Percentiles rank a stretch among this genome's conserved stretches.
phyloP scores from a whole-genome alignment of 2,797 vertebrate genomes.

The Bovichtus variegatus region DNA sequence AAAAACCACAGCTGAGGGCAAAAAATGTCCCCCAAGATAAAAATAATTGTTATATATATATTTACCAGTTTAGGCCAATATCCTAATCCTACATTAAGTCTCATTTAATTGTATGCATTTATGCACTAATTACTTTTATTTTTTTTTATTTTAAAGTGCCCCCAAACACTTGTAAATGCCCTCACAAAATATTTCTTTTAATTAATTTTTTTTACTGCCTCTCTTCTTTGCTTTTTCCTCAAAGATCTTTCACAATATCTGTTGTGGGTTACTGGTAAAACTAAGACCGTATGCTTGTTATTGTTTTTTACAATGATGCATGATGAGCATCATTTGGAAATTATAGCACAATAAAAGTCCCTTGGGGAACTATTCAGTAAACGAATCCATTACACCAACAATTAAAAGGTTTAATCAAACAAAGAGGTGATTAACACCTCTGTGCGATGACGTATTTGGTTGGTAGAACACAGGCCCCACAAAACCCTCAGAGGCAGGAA shows the following conservation, averaged over 20 bases:
- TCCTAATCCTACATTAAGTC: no score
- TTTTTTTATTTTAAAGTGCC: no score
- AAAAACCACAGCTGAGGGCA: no score
- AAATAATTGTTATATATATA: no score
- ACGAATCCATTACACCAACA: constrained; percentile 64
- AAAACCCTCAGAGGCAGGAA: constrained; percentile 73
- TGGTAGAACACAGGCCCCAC: constrained; percentile 37
- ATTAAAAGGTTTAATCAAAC: constrained; percentile 54
- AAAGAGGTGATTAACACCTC: constrained; percentile 63
- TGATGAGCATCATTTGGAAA: constrained; percentile 34
- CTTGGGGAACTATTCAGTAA: constrained; percentile 37
- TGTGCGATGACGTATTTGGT: constrained; percentile 57
- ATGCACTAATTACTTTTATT: no score
- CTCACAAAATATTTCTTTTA: no score
- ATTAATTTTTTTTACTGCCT: not conserved
- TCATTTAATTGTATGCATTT: no score
- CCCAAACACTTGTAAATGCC: no score
- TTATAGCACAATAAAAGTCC: constrained; percentile 52
- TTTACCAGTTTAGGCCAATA: no score
- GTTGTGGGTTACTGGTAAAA: constrained; percentile 36
- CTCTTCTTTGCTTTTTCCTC: constrained; percentile 1
- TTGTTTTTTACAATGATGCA: constrained; percentile 26
- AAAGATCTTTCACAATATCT: constrained; percentile 40
- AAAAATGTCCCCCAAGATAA: no score
- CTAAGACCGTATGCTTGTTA: constrained; percentile 1